A percentile compares a stretch with the other conserved stretches of the same genome.
These are phyloP conservation scores for Hypena proboscidalis DNA, from an alignment of 2,888 invertebrate species.

Conservation along the genomic window DNA sequence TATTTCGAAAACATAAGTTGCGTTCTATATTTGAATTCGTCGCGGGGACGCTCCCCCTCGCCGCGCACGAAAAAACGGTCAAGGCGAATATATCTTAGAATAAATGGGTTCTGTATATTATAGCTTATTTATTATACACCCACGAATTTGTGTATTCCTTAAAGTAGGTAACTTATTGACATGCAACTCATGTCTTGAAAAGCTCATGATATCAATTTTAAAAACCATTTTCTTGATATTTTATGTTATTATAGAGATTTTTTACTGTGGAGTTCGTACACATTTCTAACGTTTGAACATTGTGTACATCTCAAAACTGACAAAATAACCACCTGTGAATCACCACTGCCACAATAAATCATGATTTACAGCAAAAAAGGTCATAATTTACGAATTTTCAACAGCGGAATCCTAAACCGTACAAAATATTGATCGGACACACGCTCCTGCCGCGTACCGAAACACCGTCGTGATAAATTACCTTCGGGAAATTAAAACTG, in stretches of 20 bases:
- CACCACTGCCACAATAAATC: too few species aligned
- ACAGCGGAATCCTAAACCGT: constrained; percentile 35
- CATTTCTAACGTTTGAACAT: too few species aligned
- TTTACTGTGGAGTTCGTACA: too few species aligned
- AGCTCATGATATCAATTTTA: too few species aligned
- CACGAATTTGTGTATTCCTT: too few species aligned
- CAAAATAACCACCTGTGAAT: too few species aligned
- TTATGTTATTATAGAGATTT: too few species aligned
- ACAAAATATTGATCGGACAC: constrained; percentile 63
- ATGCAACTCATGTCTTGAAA: too few species aligned
- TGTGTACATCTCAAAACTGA: too few species aligned
- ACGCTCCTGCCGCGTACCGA: constrained; percentile 56
- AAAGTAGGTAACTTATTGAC: too few species aligned
- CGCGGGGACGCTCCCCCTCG: constrained; percentile 74
- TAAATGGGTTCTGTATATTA: constrained; percentile 35
- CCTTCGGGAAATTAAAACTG: constrained; percentile 85
- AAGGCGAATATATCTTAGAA: constrained; percentile 11
- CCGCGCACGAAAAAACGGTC: constrained; percentile 51
- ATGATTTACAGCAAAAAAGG: too few species aligned
- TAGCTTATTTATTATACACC: neutral
- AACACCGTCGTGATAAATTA: constrained; percentile 79
- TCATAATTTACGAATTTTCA: neutral
- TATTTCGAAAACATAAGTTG: constrained; percentile 64
- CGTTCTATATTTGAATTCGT: constrained; percentile 78
- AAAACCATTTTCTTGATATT: too few species aligned